Evolutionary conservation across 2,888 invertebrate genomes (phyloP).

Genomic region (Seira musarum): DNA sequence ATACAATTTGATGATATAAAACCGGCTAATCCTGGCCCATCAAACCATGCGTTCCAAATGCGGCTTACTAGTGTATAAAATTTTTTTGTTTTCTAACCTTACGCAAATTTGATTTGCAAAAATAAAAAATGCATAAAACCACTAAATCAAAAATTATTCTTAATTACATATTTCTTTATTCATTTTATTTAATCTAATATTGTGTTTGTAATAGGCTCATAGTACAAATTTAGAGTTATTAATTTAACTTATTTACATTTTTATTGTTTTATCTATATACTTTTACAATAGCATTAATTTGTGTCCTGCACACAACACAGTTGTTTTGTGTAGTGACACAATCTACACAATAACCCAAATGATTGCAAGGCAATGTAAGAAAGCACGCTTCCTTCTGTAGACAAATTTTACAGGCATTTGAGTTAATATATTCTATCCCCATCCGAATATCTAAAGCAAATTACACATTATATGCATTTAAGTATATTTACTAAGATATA

Average conservation of each 20-base stretch:
- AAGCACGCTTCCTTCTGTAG: constrained; percentile 22
- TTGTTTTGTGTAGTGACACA: constrained; percentile 21
- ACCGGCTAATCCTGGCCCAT: no score
- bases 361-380: constrained; percentile 33
- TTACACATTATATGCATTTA: no score
- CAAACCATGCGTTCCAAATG: no score
- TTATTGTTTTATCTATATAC: constrained; percentile 22
- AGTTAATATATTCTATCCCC: neutral
- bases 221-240: neutral
- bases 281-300: constrained; percentile 8
- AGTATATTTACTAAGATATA: no score
- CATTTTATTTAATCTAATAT: no score
- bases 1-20: no score
- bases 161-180: neutral
- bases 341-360: constrained; percentile 30
- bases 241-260: neutral
- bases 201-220: no score
- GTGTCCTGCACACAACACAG: constrained; percentile 33
- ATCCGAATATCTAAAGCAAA: constrained; percentile 13
- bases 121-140: neutral
- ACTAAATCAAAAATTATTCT: neutral
- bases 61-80: no score
- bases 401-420: constrained; percentile 43
- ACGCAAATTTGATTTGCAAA: neutral
- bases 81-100: no score